Evolutionary conservation across 2,797 vertebrate genomes (phyloP).

Genomic region (Periparus ater): DNA sequence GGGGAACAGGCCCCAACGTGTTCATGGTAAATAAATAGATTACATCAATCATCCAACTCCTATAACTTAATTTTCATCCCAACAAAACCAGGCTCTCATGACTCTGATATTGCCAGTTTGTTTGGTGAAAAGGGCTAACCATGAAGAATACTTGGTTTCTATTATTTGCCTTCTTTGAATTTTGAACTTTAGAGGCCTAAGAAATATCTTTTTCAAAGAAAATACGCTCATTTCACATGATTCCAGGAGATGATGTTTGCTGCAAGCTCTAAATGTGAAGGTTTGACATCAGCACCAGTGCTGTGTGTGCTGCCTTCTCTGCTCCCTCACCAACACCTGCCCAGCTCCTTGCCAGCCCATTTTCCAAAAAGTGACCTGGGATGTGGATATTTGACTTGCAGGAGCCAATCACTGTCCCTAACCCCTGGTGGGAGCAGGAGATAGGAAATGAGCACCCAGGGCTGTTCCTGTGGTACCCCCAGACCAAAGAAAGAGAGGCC

Average conservation of each 20-base stretch:
- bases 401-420: neutral
- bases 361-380: neutral
- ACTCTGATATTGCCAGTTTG: neutral
- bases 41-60: slow-evolving; percentile 17
- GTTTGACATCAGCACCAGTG: neutral
- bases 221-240: neutral
- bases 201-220: neutral
- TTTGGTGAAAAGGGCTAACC: neutral
- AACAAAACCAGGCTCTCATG: neutral
- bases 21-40: slow-evolving; percentile 34
- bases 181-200: neutral
- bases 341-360: neutral
- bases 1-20: neutral
- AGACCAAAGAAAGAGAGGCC: neutral
- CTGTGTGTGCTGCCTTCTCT: neutral
- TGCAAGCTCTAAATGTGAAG: neutral
- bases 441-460: neutral
- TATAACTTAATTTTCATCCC: slow-evolving; percentile 13
- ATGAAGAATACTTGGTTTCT: neutral
- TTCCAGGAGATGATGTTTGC: neutral
- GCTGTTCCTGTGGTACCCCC: neutral
- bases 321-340: neutral
- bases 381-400: neutral
- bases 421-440: neutral
- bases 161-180: neutral